Conservation (phyloP, 2,113 vertebrate species). For the Microcebus jonahi region DNA sequence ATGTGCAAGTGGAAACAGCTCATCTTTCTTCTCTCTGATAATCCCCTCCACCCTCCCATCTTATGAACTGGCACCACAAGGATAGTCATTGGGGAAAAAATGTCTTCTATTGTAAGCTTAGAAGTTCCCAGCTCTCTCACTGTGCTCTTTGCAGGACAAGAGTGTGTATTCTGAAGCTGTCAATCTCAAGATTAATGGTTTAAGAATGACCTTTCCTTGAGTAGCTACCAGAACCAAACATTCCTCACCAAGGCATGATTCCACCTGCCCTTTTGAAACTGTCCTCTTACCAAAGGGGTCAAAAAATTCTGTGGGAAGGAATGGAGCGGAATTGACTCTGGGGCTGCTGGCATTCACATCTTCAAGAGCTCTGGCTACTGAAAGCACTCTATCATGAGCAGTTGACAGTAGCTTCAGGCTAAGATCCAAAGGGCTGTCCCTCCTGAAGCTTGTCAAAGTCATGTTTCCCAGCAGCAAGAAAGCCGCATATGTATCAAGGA, state of each 20-base stretch:
- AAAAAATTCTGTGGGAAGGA: background rate
- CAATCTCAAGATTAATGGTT: background rate
- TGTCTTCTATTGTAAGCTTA: background rate
- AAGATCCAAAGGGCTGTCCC: background rate
- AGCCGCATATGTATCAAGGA: background rate
- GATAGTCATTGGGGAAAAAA: background rate
- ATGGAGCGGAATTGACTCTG: background rate
- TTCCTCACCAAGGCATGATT: background rate
- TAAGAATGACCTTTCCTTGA: background rate
- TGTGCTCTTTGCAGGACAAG: background rate
- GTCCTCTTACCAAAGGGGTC: background rate
- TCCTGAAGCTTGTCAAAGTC: constrained; percentile 18
- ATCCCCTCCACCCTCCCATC: background rate
- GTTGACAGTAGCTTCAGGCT: background rate
- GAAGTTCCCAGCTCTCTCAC: background rate
- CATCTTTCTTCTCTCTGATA: background rate
- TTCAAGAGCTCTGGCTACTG: background rate
- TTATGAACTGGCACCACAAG: background rate
- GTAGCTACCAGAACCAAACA: background rate
- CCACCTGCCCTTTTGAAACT: background rate
- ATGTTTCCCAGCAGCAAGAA: constrained; percentile 25
- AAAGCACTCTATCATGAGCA: background rate
- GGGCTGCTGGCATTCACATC: background rate
- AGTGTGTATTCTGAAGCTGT: background rate
- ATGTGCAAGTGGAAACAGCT: background rate